phyloP scores from a whole-genome alignment of 2,888 invertebrate species.

The Tuberolachnus salignus region DNA sequence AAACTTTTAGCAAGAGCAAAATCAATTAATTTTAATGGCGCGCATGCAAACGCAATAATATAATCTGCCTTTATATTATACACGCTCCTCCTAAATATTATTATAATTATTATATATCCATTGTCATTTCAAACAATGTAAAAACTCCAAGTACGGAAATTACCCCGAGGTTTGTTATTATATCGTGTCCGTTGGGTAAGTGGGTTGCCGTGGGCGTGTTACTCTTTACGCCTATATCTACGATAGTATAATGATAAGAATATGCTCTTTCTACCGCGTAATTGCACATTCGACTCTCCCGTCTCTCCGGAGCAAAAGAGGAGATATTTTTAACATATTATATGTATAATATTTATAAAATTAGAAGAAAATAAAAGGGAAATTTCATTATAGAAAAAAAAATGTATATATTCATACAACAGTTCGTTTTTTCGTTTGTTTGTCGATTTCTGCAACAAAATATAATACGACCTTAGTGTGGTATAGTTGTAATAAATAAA shows the following conservation, averaged over 20 bases:
- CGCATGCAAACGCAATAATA: no score
- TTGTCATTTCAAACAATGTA: no score
- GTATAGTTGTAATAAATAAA: no score
- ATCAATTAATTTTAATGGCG: constrained; percentile 20
- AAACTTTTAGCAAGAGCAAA: background rate
- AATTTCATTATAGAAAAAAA: background rate
- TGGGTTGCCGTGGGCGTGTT: constrained; percentile 43
- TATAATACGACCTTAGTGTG: no score
- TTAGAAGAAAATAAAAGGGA: background rate
- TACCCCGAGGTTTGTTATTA: constrained; percentile 30
- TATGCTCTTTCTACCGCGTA: background rate
- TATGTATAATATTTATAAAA: background rate
- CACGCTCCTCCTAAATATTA: no score
- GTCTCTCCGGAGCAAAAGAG: background rate
- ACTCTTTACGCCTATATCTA: background rate
- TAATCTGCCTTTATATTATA: no score
- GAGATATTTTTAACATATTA: no score
- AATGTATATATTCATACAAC: no score
- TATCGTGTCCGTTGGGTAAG: constrained; percentile 25
- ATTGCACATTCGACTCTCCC: background rate
- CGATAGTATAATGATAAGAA: background rate
- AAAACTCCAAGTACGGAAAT: background rate
- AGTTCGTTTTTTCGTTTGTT: background rate
- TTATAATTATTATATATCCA: no score
- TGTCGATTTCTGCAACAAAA: no score